Percentiles rank a stretch among this genome's conserved stretches.
These are phyloP conservation scores for Clepsis dumicolana DNA, from an alignment of 2,888 invertebrate species.

Conservation along the genomic window DNA sequence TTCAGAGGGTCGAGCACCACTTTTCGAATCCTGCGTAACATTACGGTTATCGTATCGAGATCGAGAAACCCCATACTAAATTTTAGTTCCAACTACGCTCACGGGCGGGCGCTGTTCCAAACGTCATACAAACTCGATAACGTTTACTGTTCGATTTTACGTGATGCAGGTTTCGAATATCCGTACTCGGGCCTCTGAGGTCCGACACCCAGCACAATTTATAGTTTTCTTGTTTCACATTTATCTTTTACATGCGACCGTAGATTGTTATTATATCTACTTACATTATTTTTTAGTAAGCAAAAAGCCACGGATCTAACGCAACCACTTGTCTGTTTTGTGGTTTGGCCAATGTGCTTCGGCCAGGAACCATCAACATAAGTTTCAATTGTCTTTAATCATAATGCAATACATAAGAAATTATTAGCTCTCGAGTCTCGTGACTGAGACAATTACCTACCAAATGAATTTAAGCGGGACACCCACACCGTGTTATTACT, in stretches of 20 bases:
- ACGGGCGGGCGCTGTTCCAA: no score
- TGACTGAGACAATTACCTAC: conserved; percentile 59
- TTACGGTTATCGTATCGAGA: no score
- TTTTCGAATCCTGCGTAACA: no score
- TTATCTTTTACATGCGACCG: neutral
- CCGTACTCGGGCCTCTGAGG: neutral
- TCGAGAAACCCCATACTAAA: no score
- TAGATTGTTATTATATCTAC: neutral
- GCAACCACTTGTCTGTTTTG: conserved; percentile 34
- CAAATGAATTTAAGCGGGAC: conserved; percentile 54
- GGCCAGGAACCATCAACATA: conserved; percentile 58
- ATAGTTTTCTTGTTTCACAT: neutral
- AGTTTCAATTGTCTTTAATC: conserved; percentile 62
- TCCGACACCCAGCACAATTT: neutral
- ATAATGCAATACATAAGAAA: conserved; percentile 52
- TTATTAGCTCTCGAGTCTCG: conserved; percentile 50
- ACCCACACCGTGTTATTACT: conserved; percentile 52
- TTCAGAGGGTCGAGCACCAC: no score
- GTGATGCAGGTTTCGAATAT: no score
- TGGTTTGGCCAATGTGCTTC: conserved; percentile 48
- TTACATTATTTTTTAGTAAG: neutral
- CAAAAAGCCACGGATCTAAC: neutral
- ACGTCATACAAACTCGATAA: no score
- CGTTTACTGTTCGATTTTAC: no score
- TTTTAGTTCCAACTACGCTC: no score